Percentiles rank a stretch among this genome's conserved stretches.
These are phyloP conservation scores for Spondyliosoma cantharus DNA, from an alignment of 2,797 vertebrate species.

Conservation along the genomic window DNA sequence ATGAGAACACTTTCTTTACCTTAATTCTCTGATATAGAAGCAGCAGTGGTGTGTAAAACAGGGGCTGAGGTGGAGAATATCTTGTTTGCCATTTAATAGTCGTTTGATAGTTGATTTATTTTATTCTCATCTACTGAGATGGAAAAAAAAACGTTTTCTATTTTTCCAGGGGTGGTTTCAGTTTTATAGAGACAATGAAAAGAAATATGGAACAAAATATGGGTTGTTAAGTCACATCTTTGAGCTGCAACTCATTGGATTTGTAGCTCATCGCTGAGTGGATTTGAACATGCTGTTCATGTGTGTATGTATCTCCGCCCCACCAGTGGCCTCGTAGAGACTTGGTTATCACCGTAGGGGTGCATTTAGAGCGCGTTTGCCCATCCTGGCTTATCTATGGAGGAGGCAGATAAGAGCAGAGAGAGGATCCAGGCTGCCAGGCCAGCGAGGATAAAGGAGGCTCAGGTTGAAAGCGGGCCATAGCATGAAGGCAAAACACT, in stretches of 20 bases:
- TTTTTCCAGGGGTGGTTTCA: not conserved
- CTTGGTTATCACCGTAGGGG: conserved; percentile 63
- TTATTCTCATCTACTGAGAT: not conserved
- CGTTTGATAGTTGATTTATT: not conserved
- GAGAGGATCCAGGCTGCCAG: conserved; percentile 72
- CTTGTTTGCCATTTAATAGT: conserved; percentile 1
- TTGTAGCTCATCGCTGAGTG: conserved; percentile 1
- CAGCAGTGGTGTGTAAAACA: conserved; percentile 7
- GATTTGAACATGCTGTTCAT: conserved; percentile 4
- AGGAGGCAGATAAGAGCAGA: conserved; percentile 76
- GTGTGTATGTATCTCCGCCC: conserved; percentile 23
- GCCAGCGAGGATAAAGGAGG: conserved; percentile 76
- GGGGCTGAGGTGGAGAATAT: not conserved
- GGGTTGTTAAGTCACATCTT: not conserved
- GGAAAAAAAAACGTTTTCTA: not conserved
- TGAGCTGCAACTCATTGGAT: not conserved
- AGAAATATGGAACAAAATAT: not conserved
- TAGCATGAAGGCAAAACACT: conserved; percentile 67
- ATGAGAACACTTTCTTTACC: conserved; percentile 2
- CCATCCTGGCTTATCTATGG: conserved; percentile 77
- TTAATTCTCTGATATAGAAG: not conserved
- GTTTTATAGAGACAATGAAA: not conserved
- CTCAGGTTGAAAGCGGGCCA: conserved; percentile 75
- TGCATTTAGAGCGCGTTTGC: conserved; percentile 63
- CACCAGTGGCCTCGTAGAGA: conserved; percentile 45